phyloP scores from a whole-genome alignment of 2,113 vertebrate species.

The Plecturocebus donacophilus region DNA sequence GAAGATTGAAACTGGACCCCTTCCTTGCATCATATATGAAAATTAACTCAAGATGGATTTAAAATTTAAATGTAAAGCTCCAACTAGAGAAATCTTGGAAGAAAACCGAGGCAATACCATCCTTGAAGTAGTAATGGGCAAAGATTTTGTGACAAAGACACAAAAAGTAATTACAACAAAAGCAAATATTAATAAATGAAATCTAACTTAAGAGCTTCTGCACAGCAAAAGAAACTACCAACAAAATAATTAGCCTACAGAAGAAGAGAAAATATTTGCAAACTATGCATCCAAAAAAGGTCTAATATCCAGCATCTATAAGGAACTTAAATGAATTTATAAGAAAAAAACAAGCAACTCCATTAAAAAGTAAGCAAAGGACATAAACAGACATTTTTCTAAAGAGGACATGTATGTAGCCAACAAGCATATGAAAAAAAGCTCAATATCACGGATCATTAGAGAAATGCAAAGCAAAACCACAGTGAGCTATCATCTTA shows the following conservation, averaged over 20 bases:
- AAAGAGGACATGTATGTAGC: background rate
- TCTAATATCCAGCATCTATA: background rate
- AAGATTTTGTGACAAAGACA: no score
- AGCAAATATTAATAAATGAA: no score
- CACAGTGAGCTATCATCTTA: background rate
- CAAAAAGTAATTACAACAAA: no score
- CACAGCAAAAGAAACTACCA: background rate
- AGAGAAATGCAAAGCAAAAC: background rate
- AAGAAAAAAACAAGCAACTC: no score
- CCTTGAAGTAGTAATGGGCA: no score
- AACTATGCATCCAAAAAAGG: background rate
- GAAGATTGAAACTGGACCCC: no score
- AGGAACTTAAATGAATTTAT: background rate
- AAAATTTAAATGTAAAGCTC: no score
- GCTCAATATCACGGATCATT: background rate
- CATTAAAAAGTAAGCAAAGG: background rate
- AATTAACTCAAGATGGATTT: no score
- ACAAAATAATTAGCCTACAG: background rate
- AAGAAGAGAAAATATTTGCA: background rate
- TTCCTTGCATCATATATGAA: no score
- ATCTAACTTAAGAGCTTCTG: background rate
- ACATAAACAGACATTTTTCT: background rate
- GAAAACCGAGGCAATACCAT: no score
- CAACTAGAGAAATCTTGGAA: no score
- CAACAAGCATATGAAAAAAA: background rate